phyloP scores from a whole-genome alignment of 2,113 vertebrate species.

The Amphiprion ocellaris region DNA sequence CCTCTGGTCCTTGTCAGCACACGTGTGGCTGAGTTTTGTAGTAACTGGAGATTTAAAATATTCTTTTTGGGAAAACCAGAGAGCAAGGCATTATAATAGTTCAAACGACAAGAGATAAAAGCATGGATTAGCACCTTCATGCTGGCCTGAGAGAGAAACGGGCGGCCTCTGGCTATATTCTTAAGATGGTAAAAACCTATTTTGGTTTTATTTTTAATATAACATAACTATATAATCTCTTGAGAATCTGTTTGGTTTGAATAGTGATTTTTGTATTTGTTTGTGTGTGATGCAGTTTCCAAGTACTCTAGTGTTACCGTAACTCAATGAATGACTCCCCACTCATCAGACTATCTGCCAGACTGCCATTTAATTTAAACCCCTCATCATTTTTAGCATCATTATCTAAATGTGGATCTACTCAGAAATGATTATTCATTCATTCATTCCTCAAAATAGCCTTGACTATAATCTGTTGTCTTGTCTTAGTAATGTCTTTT shows the following conservation, averaged over 20 bases:
- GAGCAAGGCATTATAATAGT: too few species aligned
- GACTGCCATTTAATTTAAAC: constrained; percentile 25
- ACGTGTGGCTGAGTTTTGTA: too few species aligned
- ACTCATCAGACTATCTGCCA: neutral
- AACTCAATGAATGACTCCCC: neutral
- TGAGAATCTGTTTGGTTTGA: constrained; percentile 44
- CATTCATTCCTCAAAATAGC: constrained; percentile 40
- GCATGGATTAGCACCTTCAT: too few species aligned
- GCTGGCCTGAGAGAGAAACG: too few species aligned
- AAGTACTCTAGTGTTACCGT: neutral
- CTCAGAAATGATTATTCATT: constrained; percentile 18
- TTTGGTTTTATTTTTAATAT: too few species aligned
- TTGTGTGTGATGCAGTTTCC: constrained; percentile 26
- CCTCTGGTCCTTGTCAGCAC: too few species aligned
- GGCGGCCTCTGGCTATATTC: too few species aligned
- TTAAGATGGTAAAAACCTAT: too few species aligned
- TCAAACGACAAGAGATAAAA: too few species aligned
- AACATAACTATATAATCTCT: neutral
- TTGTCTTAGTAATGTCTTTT: constrained; percentile 32
- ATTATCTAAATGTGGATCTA: constrained; percentile 7
- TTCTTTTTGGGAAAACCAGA: too few species aligned
- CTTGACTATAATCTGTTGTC: constrained; percentile 21
- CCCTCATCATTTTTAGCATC: constrained; percentile 1
- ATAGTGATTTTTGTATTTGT: constrained; percentile 20
- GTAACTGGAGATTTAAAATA: too few species aligned